These are phyloP conservation scores for Cacatua alba DNA, from an alignment of 2,113 vertebrate species.

Conservation along the genomic window DNA sequence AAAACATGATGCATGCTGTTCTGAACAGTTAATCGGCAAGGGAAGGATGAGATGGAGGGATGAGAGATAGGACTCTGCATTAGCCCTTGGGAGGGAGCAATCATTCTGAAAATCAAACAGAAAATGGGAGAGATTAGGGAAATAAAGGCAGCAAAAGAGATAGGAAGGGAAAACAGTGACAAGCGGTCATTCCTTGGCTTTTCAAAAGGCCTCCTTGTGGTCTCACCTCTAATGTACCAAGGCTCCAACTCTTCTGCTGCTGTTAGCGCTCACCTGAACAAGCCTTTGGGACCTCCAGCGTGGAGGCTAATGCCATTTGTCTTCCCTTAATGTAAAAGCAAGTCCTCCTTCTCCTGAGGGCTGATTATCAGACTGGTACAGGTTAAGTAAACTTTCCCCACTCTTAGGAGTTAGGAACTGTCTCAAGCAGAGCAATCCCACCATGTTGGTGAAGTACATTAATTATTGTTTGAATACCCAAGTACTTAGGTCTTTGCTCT, in stretches of 20 bases:
- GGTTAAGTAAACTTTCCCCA: background rate
- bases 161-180: background rate
- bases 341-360: background rate
- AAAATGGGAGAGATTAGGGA: background rate
- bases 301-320: background rate
- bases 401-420: background rate
- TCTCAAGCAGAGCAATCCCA: background rate
- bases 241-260: background rate
- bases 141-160: background rate
- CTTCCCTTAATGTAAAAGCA: background rate
- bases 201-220: background rate
- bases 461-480: background rate
- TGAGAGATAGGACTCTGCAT: background rate
- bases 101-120: background rate
- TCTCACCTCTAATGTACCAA: background rate
- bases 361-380: background rate
- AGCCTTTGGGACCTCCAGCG: background rate
- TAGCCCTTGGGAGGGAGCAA: background rate
- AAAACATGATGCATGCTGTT: background rate
- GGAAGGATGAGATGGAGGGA: background rate
- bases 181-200: background rate
- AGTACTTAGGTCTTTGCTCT: background rate
- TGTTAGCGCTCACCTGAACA: background rate
- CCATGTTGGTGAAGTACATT: background rate
- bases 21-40: background rate